phyloP scores from a whole-genome alignment of 1,140 invertebrate species.

The Scylla paramamosain region DNA sequence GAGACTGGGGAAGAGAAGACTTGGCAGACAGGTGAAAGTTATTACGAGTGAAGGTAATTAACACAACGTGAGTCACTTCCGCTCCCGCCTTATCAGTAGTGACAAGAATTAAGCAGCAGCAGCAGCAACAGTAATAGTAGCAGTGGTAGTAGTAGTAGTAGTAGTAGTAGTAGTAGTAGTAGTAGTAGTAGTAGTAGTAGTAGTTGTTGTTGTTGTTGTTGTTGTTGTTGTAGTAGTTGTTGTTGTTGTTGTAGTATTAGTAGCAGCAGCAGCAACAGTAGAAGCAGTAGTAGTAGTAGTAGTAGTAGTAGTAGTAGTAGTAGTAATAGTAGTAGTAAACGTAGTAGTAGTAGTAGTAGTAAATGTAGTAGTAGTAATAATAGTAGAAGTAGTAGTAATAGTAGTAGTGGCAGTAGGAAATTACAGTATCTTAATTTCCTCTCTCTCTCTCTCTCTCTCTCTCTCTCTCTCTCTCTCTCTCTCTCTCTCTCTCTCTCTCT shows the following conservation, averaged over 20 bases:
- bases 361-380: background rate
- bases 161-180: background rate
- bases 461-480: no score
- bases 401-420: background rate
- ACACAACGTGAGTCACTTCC: background rate
- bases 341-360: slow-evolving; percentile 6
- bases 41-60: background rate
- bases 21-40: background rate
- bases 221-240: background rate
- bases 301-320: background rate
- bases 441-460: no score
- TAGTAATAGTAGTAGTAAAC: background rate
- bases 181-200: background rate
- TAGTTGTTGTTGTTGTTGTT: background rate
- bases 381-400: background rate
- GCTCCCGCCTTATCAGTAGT: background rate
- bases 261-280: background rate
- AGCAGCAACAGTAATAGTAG: background rate
- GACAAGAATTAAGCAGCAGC: background rate
- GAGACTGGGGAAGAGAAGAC: background rate
- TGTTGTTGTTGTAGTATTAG: background rate
- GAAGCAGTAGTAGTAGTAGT: background rate
- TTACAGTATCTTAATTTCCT: no score
- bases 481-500: no score
- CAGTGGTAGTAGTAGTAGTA: background rate